Base-by-base conservation (phyloP, 1,140 invertebrate genomes). In the Habropoda laboriosa region DNA sequence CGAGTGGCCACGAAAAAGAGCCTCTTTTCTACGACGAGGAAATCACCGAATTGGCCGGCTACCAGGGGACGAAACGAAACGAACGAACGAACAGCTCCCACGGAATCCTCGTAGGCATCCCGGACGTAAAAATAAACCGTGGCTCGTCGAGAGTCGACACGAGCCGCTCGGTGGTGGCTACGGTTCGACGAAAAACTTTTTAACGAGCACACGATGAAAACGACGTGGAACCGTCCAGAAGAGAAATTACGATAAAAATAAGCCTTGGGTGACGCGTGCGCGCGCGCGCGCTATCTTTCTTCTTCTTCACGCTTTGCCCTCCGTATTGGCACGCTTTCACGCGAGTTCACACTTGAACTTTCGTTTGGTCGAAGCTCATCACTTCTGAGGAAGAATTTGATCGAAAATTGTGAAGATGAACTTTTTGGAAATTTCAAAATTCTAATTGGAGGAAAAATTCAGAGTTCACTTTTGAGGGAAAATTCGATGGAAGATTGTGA, bases 1-100 rank as follows among this genome's bases (percentile, higher is more conserved):
- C 8, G 32, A 70, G 40, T 32, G 21, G 40, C 38, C 40, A 66
- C 58, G 60, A 86, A n/a, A 68, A 53, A 60, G 32, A 24, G 49
- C 18, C 49, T 61, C 47, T 82, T 74, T 55, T 73, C 42, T 49
- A 51, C 57, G 40, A 76, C 58, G 67, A 71, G 68, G 57, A 71
- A 84, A 81, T 61, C 72, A 38, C 10, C 71, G 58, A 77, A 85
- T 86, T 86, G 85, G 85, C 85, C 73, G 35, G 3, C 40, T 82
- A 82, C 80, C 85, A 80, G 77, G 64, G 68, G 47, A 64, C 79
- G 64, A 53, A 45, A 64, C 79, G 64, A 53, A 45, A 70, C 64
- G 74, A 81, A 79, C 64, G 64, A 66, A 66, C 63, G 42, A 61
- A 64, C 64, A 60, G 45, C 72, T 51, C 53, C 64, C 49, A 66